phyloP scores from a whole-genome alignment of 2,888 invertebrate species.

The Lepetodrilus schrolli region DNA sequence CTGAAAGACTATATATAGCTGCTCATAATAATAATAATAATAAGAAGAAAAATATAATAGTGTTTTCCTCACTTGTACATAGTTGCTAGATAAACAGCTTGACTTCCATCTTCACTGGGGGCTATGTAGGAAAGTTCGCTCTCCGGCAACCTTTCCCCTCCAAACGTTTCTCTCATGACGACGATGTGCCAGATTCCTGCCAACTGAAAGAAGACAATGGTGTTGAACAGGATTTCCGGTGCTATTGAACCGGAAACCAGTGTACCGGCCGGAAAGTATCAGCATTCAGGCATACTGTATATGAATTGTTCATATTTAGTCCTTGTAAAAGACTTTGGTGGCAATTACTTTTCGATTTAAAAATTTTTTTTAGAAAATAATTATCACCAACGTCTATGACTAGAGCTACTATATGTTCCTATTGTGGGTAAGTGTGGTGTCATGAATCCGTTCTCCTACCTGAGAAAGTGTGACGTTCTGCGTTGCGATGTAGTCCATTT shows the following conservation, averaged over 20 bases:
- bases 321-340: no score
- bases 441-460: no score
- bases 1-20: neutral
- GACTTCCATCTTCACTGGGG: neutral
- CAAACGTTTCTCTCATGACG: neutral
- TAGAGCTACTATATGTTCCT: neutral
- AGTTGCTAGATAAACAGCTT: neutral
- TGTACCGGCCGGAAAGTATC: no score
- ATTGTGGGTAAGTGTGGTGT: neutral
- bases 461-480: neutral
- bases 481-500: neutral
- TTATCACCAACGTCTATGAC: no score
- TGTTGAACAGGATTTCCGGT: no score
- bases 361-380: no score
- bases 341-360: no score
- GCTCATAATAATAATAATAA: neutral
- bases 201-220: neutral
- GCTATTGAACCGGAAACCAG: no score
- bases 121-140: neutral
- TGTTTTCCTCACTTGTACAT: neutral
- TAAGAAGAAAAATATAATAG: neutral
- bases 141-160: neutral
- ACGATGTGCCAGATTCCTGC: neutral
- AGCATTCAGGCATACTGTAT: no score
- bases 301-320: no score